Evolutionary conservation across 2,888 invertebrate genomes (phyloP), one percentile per base, ranked within the genome.

Genomic region (Euzophera pinguis): DNA sequence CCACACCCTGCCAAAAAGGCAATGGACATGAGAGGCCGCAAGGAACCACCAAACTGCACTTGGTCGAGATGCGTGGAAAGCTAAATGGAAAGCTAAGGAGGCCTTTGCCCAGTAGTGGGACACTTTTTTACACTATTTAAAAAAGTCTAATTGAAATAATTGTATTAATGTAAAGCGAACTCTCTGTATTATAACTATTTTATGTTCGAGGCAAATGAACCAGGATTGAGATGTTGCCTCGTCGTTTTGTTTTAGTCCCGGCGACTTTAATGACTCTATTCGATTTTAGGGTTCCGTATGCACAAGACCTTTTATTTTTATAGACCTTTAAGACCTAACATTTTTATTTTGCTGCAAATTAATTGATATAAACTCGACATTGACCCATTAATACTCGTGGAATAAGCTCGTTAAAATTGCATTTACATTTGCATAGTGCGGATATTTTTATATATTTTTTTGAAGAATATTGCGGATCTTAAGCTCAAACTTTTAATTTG

Each of bases 161-260:
- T 22, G 22, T 22, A 22, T 22, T 22, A 3, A 22, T 22, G 22
- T 22, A 22, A 22, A 5, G 22, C 22, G 22, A 2, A 22, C 22
- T 38, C 10, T 38, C 39, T 39, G 16, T 39, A 8, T 1, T 10
- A 16, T 16, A 7, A 16, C 4, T 39, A 39, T 9, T 39, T 39
- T 39, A 13, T 59, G 59, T 59, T 67, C 59, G 55, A 59, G 60
- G 65, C 58, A 73, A 73, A 73, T 71, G 74, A 70, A 77, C 66
- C 71, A 64, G 69, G 72, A 84, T 83, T 84, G 78, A 83, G 83
- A 78, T 75, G 78, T 84, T 75, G 71, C 65, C 67, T 66, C 67
- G 63, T 67, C 62, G 67, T 79, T 78, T 77, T 75, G 69, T 75
- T 78, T 70, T 69, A 63, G 61, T 64, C 58, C 64, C 62, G 63